Base-by-base conservation (phyloP, 2,888 invertebrate genomes). In the Athalia rosae region DNA sequence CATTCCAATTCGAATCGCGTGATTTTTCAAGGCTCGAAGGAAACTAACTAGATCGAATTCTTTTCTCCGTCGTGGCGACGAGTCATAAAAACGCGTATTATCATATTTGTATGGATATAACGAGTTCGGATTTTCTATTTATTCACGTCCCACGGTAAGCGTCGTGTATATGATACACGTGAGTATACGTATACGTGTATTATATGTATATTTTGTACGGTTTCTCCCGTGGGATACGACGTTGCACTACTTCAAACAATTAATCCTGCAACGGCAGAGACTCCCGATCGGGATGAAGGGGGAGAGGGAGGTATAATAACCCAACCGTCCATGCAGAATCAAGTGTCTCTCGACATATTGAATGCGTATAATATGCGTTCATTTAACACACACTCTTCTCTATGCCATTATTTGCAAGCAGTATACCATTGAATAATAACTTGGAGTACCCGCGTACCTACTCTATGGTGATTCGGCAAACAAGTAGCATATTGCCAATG, bases 401-500 rank as follows among this genome's bases (percentile, higher is more conserved):
- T 43, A 11, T 45, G 71, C 15, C 47, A 71, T 71, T 71, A 71
- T 58, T 45, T 45, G 13, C n/a, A 56, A 56, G 71, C 56, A 58
- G 71, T 71, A 58, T 45, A 71, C 56, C 71, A 58, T 71, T 45
- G 13, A 58, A 71, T 45, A 28, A 28, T 28, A 28, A 28, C 28
- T 28, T 28, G 28, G 45, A 58, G 71, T 56, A 58, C 56, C 71
- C 71, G n/a, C 56, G 28, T 28, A 28, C 28, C 28, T 28, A 28
- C 28, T 28, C 28, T 28, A 28, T 28, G 28, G 28, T 82, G 84
- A 85, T 87, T 87, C 81, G 80, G 87, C 84, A 89, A 88, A 88
- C 87, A 88, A 87, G 88, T 87, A 89, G 87, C 89, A 89, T 89
- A 89, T 88, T 89, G 89, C 82, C 84, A 84, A 86, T 84, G 87